These are phyloP conservation scores for Macrostomum cliftonense DNA, from an alignment of 2,888 invertebrate genomes.

Conservation along the genomic window DNA sequence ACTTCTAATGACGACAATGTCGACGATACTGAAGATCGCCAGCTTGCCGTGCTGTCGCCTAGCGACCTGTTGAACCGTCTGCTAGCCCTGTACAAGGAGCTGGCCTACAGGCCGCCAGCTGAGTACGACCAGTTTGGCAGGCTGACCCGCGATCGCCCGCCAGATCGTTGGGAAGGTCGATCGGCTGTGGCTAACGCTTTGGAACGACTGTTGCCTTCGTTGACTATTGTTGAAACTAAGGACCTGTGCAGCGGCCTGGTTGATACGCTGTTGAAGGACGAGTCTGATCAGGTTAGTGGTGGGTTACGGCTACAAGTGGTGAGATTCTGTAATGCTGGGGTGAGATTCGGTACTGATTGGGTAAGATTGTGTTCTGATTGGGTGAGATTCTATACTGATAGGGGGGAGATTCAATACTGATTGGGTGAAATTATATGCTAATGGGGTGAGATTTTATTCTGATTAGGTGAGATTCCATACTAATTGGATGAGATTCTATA, in stretches of 20 bases:
- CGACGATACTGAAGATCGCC: slow-evolving; percentile 16
- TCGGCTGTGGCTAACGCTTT: slow-evolving; percentile 69
- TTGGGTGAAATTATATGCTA: too few species aligned
- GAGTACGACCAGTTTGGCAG: slow-evolving; percentile 72
- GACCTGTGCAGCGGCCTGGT: slow-evolving; percentile 44
- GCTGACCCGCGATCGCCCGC: slow-evolving; percentile 53
- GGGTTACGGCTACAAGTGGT: too few species aligned
- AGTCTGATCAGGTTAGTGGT: too few species aligned
- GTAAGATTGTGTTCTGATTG: neutral
- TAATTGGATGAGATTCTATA: too few species aligned
- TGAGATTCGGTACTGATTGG: neutral
- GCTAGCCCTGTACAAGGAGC: slow-evolving; percentile 54
- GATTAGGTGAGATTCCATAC: too few species aligned
- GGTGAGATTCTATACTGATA: too few species aligned
- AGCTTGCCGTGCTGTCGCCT: slow-evolving; percentile 42
- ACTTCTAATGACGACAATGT: too few species aligned
- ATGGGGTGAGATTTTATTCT: too few species aligned
- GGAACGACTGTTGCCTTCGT: slow-evolving; percentile 55
- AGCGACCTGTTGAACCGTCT: slow-evolving; percentile 46
- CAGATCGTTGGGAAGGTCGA: slow-evolving; percentile 75
- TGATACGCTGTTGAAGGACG: slow-evolving; percentile 30
- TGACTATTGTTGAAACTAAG: slow-evolving; percentile 33
- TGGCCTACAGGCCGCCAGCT: slow-evolving; percentile 44
- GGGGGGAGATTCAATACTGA: too few species aligned
- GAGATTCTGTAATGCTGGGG: too few species aligned